phyloP scores from a whole-genome alignment of 2,113 vertebrate species.

The Ctenodactylus gundi region DNA sequence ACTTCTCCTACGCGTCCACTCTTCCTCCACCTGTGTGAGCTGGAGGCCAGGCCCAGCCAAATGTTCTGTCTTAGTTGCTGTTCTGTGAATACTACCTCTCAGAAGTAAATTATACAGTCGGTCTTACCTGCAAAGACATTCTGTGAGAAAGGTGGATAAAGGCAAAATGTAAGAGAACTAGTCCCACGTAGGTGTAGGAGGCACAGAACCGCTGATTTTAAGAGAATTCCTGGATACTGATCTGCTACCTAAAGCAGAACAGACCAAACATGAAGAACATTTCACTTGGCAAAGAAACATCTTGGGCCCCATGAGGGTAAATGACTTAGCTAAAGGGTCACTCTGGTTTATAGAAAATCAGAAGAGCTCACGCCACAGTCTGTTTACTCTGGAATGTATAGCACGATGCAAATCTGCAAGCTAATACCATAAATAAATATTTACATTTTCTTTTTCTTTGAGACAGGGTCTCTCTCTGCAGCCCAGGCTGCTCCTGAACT shows the following conservation, averaged over 20 bases:
- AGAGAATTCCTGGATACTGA: background rate
- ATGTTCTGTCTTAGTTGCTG: background rate
- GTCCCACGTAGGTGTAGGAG: background rate
- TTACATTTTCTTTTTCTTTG: too few species aligned
- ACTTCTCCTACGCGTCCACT: background rate
- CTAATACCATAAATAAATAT: constrained; percentile 73
- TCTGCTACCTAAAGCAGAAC: background rate
- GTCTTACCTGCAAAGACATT: background rate
- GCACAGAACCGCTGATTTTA: background rate
- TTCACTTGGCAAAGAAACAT: background rate
- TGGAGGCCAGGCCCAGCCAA: background rate
- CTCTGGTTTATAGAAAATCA: constrained; percentile 56
- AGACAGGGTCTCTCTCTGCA: too few species aligned
- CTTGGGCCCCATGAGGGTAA: background rate
- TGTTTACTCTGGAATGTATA: constrained; percentile 20
- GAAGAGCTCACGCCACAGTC: background rate
- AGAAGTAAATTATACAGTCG: background rate
- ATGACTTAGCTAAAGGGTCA: constrained; percentile 45
- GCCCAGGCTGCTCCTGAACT: too few species aligned
- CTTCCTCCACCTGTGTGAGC: background rate
- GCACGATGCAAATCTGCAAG: constrained; percentile 22
- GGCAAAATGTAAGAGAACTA: background rate
- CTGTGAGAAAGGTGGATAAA: background rate
- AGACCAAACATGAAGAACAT: background rate
- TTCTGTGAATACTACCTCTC: background rate